Percentiles rank a stretch among this genome's conserved stretches.
phyloP scores from a whole-genome alignment of 2,113 vertebrate species.

The Prolemur simus region DNA sequence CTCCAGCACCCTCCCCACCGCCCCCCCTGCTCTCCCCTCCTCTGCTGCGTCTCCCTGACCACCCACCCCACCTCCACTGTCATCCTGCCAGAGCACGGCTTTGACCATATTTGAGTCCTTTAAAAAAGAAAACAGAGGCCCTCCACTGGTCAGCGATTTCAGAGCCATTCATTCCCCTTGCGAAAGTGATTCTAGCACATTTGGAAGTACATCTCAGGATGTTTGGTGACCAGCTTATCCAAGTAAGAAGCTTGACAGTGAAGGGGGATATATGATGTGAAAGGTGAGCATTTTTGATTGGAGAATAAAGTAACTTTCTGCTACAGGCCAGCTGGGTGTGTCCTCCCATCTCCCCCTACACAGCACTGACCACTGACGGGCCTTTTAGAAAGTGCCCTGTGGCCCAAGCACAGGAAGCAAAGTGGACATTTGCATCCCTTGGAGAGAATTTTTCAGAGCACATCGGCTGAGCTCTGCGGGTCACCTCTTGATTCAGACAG shows the following conservation, averaged over 20 bases:
- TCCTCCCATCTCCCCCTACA: not conserved
- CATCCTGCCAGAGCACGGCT: not conserved
- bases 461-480: not conserved
- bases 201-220: not conserved
- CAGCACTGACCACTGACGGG: not conserved
- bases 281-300: not conserved
- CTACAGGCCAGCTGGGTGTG: not conserved
- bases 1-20: not conserved
- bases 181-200: not conserved
- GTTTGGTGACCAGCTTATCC: not conserved
- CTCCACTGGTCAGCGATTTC: not conserved
- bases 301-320: not conserved
- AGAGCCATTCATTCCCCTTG: not conserved
- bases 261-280: fast-evolving
- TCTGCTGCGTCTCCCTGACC: not conserved
- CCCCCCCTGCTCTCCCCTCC: not conserved
- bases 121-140: not conserved
- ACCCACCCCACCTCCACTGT: fast-evolving
- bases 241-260: not conserved
- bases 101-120: not conserved
- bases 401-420: not conserved
- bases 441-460: no score
- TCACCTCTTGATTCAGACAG: not conserved
- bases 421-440: no score
- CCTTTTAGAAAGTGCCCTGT: not conserved